Evolutionary conservation across 1,140 invertebrate genomes (phyloP).

Genomic region (Drosophila sp.): DNA sequence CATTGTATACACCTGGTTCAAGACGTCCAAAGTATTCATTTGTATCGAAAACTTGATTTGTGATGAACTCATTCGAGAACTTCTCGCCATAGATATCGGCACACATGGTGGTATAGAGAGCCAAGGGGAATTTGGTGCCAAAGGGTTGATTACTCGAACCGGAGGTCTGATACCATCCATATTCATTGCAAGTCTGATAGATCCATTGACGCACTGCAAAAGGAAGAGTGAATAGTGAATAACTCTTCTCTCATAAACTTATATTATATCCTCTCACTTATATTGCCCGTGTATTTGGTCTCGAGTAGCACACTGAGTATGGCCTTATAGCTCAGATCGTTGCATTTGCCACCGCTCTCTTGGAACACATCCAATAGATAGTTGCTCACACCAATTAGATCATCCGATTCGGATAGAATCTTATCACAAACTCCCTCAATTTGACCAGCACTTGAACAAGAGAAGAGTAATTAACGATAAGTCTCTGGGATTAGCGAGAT

Average conservation of each 20-base stretch:
- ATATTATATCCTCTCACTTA: conserved; percentile 49
- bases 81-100: conserved; percentile 86
- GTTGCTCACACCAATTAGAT: conserved; percentile 61
- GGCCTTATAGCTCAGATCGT: conserved; percentile 66
- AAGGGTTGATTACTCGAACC: conserved; percentile 86
- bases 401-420: conserved; percentile 64
- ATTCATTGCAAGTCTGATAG: conserved; percentile 90
- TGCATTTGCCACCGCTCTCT: conserved; percentile 38
- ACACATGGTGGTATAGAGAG: conserved; percentile 86
- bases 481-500: neutral
- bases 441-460: conserved; percentile 53
- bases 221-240: neutral
- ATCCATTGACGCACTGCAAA: conserved; percentile 85
- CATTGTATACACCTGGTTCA: conserved; percentile 85
- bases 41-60: conserved; percentile 83
- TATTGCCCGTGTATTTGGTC: conserved; percentile 57
- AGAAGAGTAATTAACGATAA: too few relatives aligned
- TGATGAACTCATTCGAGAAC: conserved; percentile 59
- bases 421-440: conserved; percentile 68
- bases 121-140: conserved; percentile 85
- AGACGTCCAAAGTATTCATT: conserved; percentile 86
- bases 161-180: conserved; percentile 89
- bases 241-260: neutral
- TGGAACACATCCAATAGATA: conserved; percentile 57
- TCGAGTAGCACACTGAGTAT: conserved; percentile 51